These are phyloP conservation scores for Diplolepis rosae DNA, from an alignment of 2,888 invertebrate genomes.

Conservation along the genomic window DNA sequence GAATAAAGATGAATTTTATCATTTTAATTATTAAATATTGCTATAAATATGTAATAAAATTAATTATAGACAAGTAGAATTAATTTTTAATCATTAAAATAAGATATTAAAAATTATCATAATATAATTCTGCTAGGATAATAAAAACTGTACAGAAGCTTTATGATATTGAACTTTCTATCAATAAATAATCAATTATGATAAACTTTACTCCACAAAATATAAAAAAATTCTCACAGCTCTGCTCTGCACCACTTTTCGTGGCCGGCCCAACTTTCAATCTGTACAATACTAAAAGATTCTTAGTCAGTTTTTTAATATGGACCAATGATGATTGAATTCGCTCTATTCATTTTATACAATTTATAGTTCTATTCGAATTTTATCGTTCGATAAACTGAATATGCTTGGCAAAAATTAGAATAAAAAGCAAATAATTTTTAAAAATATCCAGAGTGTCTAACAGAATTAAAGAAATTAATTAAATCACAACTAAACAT, in stretches of 20 bases:
- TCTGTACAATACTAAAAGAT: not conserved
- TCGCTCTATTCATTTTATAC: not conserved
- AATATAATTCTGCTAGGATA: not conserved
- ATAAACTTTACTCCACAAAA: not conserved
- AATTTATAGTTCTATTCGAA: slow-evolving; percentile 17
- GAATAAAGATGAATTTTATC: no score
- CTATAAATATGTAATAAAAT: no score
- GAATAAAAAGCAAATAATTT: not conserved
- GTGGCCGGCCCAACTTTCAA: slow-evolving; percentile 21
- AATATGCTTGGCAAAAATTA: not conserved
- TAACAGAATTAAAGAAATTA: no score
- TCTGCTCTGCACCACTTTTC: slow-evolving; percentile 11
- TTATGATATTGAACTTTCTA: not conserved
- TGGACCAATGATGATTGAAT: slow-evolving; percentile 15
- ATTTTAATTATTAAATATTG: no score
- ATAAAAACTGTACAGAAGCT: not conserved
- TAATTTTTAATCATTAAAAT: no score
- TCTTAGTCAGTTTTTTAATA: slow-evolving; percentile 8
- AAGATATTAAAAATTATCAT: no score
- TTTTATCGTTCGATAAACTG: slow-evolving; percentile 13
- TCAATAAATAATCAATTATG: not conserved
- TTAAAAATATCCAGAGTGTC: not conserved
- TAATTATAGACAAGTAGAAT: no score
- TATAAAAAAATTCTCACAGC: not conserved
- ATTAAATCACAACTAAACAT: no score